Evolutionary conservation across 2,888 invertebrate species (phyloP), one percentile per base, ranked within the genome.

Genomic region (Cactoblastis cactorum): DNA sequence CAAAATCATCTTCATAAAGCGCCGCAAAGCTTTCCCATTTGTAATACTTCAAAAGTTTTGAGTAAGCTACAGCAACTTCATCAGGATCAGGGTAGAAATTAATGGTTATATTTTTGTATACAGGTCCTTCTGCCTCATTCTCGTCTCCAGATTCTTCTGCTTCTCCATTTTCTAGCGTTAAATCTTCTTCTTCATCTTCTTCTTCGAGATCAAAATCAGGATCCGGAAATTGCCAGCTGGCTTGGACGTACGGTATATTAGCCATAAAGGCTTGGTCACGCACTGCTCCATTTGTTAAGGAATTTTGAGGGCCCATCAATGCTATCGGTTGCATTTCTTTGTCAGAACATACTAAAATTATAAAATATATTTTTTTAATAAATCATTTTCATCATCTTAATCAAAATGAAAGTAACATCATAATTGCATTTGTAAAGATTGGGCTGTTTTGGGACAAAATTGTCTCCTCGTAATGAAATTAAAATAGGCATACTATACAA

Each of bases 1-100:
- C 96, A 70, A 94, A 94, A 69, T 95, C 93, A 69, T 94, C 94
- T 80, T 97, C 96, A 74, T 96, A 97, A 53, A 97, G 91, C 35
- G 96, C 92, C 8, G 95, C 95, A 69, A 96, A 96, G 56, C 91
- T 91, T 58, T 92, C 92, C 97, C 97, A 97, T 61, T 92, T 93
- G 78, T 94, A 94, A 61, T 92, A 92, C 51, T 91, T 91, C 3
- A 97, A 91, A 51, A 96, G 83, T 73, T 93, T 93, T n/a, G 93
- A 92, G 69, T 94, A 94, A 17, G 95, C 95, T 74, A 92, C 78
- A 12, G 94, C 91, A 28, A 95, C 77, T 28, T 91, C 86, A 4
- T 91, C 80, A 6, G 92, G 86, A 54, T 93, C 88, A 0, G 96
- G 96, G 65, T 92, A 94, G 51, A 95, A 91, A 74, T 94, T 95